A percentile compares a stretch with the other conserved stretches of the same genome.
Evolutionary conservation across 2,113 vertebrate species (phyloP).

Genomic region (Candoia aspera): DNA sequence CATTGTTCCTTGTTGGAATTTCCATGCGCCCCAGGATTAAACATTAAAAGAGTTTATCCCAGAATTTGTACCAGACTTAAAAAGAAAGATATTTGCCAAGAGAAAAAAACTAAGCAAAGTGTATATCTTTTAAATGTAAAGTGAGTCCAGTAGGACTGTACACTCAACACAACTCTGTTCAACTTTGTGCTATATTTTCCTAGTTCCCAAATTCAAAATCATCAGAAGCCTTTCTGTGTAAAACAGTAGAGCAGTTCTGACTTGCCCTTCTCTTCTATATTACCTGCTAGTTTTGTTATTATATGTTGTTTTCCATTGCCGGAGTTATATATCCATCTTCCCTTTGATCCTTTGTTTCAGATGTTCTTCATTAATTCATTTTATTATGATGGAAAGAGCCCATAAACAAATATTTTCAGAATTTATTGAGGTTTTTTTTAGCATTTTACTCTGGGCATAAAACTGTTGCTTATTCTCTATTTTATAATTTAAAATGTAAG

Average conservation of each 20-base stretch:
- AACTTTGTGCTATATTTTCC: not conserved
- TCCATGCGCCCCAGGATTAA: too few species aligned
- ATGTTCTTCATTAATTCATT: constrained; percentile 1
- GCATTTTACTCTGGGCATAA: constrained; percentile 31
- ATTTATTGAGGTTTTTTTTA: not conserved
- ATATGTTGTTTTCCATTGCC: constrained; percentile 12
- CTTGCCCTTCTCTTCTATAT: not conserved
- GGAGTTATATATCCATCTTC: not conserved
- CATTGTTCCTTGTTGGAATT: too few species aligned
- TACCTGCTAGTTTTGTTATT: not conserved
- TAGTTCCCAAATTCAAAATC: not conserved
- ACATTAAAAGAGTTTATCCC: too few species aligned
- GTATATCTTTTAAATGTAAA: too few species aligned
- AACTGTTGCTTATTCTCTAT: constrained; percentile 10
- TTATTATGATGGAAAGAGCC: constrained; percentile 9
- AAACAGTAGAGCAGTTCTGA: not conserved
- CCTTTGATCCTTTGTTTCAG: not conserved
- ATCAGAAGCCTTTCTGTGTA: not conserved
- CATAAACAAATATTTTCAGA: constrained; percentile 20
- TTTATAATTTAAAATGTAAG: constrained; percentile 16
- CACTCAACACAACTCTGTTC: not conserved
- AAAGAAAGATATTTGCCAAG: too few species aligned
- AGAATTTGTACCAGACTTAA: too few species aligned
- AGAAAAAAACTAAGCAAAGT: too few species aligned
- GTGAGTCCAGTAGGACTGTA: too few species aligned